Percentiles rank a stretch among this genome's conserved stretches.
Evolutionary conservation across 1,140 invertebrate species (phyloP).

Genomic region (Diprion similis): DNA sequence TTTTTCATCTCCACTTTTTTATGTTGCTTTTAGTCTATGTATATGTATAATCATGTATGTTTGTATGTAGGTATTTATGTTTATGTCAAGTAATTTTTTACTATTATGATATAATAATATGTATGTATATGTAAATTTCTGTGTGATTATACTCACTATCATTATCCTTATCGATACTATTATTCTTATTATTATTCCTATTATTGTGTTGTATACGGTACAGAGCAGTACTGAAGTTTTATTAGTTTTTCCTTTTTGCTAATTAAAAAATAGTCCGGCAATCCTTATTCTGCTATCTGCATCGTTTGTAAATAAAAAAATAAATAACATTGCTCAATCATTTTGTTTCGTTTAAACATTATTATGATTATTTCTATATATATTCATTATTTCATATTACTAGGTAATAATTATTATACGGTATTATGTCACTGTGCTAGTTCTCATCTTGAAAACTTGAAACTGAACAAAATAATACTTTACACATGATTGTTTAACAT

Average conservation of each 20-base stretch:
- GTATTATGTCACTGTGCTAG: constrained; percentile 1
- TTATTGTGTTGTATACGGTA: neutral
- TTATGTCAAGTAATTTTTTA: too few species aligned
- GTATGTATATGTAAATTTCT: too few species aligned
- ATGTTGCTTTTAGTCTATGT: neutral
- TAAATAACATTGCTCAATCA: constrained; percentile 1
- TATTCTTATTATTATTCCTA: too few species aligned
- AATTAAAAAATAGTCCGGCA: constrained; percentile 1
- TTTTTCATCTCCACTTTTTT: neutral
- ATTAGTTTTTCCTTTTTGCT: neutral
- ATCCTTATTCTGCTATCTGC: neutral
- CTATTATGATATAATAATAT: too few species aligned
- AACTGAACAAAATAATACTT: too few species aligned
- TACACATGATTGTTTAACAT: too few species aligned
- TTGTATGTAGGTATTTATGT: neutral
- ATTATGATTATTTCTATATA: neutral
- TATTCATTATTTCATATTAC: constrained; percentile 5
- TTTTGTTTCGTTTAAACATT: neutral
- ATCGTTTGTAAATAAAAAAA: constrained; percentile 3
- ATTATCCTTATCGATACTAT: too few species aligned
- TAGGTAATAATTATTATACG: constrained; percentile 3
- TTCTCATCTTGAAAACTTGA: neutral
- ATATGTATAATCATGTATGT: neutral
- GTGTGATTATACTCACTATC: too few species aligned
- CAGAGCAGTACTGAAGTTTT: neutral